phyloP scores from a whole-genome alignment of 2,797 vertebrate genomes.

The Myripristis jacobus region DNA sequence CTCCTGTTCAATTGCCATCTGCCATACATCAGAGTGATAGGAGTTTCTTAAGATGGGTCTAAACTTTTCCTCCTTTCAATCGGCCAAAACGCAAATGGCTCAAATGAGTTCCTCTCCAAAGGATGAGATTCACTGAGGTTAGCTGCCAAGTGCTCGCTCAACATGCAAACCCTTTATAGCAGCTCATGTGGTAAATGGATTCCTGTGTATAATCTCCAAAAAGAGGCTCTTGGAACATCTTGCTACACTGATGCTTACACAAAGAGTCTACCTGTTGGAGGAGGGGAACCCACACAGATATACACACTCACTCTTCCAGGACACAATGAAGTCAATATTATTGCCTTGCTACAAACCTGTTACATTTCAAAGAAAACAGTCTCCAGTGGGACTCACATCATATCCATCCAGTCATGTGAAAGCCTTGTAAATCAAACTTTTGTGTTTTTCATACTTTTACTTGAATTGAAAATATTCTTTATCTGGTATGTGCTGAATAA shows the following conservation, averaged over 20 bases:
- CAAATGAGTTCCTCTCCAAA: neutral
- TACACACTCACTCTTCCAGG: conserved; percentile 19
- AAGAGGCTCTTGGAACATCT: conserved; percentile 56
- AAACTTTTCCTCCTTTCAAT: conserved; percentile 40
- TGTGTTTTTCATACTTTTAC: no score
- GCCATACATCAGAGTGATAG: conserved; percentile 4
- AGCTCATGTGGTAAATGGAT: conserved; percentile 65
- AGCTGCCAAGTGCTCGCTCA: conserved; percentile 50
- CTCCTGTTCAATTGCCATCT: neutral
- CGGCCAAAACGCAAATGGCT: conserved; percentile 31
- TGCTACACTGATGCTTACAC: conserved; percentile 67
- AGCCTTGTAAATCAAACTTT: neutral
- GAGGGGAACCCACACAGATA: conserved; percentile 27
- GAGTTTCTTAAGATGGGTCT: conserved; percentile 8
- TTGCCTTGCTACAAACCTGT: conserved; percentile 9
- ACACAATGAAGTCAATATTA: conserved; percentile 22
- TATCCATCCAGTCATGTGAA: conserved; percentile 7
- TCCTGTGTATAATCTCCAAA: conserved; percentile 66
- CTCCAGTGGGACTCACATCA: conserved; percentile 1
- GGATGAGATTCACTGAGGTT: conserved; percentile 8
- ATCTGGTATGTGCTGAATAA: neutral
- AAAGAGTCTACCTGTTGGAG: conserved; percentile 67
- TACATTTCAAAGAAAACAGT: conserved; percentile 22
- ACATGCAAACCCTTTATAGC: conserved; percentile 35
- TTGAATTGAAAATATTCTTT: no score